Evolutionary conservation across 2,888 invertebrate species (phyloP), one percentile per base, ranked within the genome.

Genomic region (Lasioglossum leucozonium): DNA sequence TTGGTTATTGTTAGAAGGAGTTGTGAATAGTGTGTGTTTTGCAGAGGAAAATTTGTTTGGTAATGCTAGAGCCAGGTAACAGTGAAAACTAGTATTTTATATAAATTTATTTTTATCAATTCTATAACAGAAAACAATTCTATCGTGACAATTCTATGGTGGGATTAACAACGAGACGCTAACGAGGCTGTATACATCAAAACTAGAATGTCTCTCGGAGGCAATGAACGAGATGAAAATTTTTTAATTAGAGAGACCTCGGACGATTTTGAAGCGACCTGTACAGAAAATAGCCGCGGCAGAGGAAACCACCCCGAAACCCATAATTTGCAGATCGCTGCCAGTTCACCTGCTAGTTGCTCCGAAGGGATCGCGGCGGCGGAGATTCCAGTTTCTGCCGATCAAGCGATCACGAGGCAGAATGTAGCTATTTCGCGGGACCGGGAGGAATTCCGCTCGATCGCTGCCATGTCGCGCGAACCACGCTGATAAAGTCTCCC

Each of bases 401-500:
- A 65, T 65, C 65, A 30, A 30, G 34, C 65, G 34, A 65, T 30
- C 65, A 18, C 34, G 65, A 18, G 34, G 65, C 8, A 34, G 34
- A 65, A 65, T 34, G 18, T 30, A 34, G 65, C 65, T 30, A 22
- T 65, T 65, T 10, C 34, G 30, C 34, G 34, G 34, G 34, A 65
- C 8, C 51, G 26, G 22, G 65, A 65, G 65, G 22, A 34, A 65
- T 67, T 67, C 34, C 67, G 2, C 16, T 65, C 22, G 65, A 76
- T 65, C 76, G 65, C 42, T 44, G 62, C 30, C 62, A 42, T 30
- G 62, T 40, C 26, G 58, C 58, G 74, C 55, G 37, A 37, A 71
- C 51, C 42, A 22, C 42, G 34, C 30, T 34, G 77, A 65, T 42
- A 47, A 65, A 47, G 67, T 62, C 30, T 11, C 30, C 42, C 58